Base-by-base conservation (phyloP, 2,888 invertebrate species). In the Galeruca laticollis region DNA sequence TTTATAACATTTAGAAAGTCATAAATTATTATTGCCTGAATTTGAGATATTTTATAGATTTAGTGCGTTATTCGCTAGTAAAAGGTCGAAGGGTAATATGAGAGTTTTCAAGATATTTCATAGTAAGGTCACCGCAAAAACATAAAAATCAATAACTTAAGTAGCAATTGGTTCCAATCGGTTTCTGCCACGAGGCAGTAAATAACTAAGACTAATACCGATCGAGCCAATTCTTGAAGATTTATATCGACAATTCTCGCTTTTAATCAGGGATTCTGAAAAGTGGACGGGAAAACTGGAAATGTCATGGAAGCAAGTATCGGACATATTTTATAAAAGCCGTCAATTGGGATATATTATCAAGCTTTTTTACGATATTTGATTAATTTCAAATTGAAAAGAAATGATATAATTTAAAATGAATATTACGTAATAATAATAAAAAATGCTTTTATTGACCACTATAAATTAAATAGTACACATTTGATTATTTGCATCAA, bases 151-250 rank as follows among this genome's bases (percentile, higher is more conserved):
- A 78, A 80, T 81, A 78, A 78, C 73, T 77, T 81, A 80, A 82
- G 80, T 80, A 80, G 79, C 81, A 81, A 82, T 81, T 81, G 82
- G 81, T 79, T 78, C 80, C 77, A 81, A 81, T 82, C 80, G 80
- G 77, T 76, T 26, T 79, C 80, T 77, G 78, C 72, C 78, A 73
- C 77, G 77, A 73, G 70, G 79, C 81, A 79, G 81, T 82, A 82
- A 82, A 82, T 82, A 81, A 82, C 80, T 69, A 77, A 75, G 78
- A 80, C 79, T 80, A 79, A 79, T 79, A 77, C 77, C 78, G 76
- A 79, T 80, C 79, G 77, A 62, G 54, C 78, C 80, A 79, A 80
- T 81, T 80, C 79, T 54, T 56, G 52, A 73, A 77, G 80, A 80
- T 80, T 80, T 80, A 80, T 79, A 74, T 74, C 75, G 70, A 75